Conservation (phyloP, 2,888 invertebrate genomes). For the Tricholauxania praeusta region DNA sequence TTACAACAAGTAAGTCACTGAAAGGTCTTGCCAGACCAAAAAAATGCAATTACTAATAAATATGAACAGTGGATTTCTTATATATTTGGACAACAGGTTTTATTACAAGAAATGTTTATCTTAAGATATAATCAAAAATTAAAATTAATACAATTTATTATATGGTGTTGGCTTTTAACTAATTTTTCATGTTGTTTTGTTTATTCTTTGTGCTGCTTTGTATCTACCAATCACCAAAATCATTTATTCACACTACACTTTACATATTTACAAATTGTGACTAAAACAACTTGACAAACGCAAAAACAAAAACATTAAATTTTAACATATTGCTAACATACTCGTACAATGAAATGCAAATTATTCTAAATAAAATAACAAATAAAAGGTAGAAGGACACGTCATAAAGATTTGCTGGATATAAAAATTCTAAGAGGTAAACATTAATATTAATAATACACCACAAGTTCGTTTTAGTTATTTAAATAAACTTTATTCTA, state of each 20-base stretch:
- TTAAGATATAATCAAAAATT: background rate
- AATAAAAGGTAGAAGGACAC: slow-evolving; percentile 66
- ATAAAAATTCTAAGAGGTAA: slow-evolving; percentile 69
- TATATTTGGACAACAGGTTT: background rate
- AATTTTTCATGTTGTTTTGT: slow-evolving; percentile 1
- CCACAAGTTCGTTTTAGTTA: too few species aligned
- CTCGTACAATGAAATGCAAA: slow-evolving; percentile 41
- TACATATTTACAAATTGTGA: slow-evolving; percentile 1
- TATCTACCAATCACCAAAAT: slow-evolving; percentile 3
- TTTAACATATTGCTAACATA: slow-evolving; percentile 29
- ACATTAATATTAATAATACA: slow-evolving; percentile 4
- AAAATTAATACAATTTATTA: background rate
- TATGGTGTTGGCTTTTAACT: slow-evolving; percentile 29
- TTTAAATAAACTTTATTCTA: too few species aligned
- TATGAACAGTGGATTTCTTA: slow-evolving; percentile 12
- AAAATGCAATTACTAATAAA: slow-evolving; percentile 48
- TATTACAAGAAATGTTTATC: slow-evolving; percentile 7
- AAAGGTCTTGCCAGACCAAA: slow-evolving; percentile 42
- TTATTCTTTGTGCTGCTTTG: slow-evolving; percentile 14
- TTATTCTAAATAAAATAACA: slow-evolving; percentile 31
- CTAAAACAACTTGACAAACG: background rate
- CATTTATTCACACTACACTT: background rate
- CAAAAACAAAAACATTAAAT: background rate
- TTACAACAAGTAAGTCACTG: slow-evolving; percentile 85
- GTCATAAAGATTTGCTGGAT: slow-evolving; percentile 69